A percentile compares a stretch with the other conserved stretches of the same genome.
phyloP scores from a whole-genome alignment of 2,797 vertebrate species.

The Clarias laeviceps region DNA sequence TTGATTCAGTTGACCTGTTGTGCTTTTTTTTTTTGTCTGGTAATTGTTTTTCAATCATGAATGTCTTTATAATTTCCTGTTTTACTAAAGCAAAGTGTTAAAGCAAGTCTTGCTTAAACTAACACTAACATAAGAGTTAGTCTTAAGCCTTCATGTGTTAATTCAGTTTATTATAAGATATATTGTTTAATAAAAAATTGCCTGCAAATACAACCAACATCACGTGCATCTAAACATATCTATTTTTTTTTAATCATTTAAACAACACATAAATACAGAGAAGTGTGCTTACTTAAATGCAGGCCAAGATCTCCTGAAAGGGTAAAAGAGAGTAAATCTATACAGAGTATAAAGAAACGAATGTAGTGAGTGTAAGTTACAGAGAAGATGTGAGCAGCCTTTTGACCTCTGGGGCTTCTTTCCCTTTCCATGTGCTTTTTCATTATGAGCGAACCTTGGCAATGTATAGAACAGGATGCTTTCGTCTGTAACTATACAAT shows the following conservation, averaged over 20 bases:
- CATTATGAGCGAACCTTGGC: neutral
- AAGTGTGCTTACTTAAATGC: no score
- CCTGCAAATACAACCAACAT: no score
- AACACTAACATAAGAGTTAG: no score
- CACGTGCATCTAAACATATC: neutral
- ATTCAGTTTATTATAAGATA: no score
- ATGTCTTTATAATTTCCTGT: no score
- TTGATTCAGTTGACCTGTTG: no score
- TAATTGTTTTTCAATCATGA: no score
- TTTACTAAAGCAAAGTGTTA: no score
- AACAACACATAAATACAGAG: slow-evolving; percentile 4
- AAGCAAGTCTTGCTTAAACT: no score
- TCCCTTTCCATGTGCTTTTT: neutral
- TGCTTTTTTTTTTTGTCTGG: no score
- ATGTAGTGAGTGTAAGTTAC: neutral
- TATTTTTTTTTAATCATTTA: slow-evolving; percentile 18
- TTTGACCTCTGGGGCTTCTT: neutral
- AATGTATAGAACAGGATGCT: neutral
- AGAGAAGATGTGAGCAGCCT: neutral
- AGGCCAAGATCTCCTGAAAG: neutral
- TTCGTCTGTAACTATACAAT: slow-evolving; percentile 13
- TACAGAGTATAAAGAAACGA: slow-evolving; percentile 16
- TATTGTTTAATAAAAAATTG: no score
- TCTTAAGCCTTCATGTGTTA: no score
- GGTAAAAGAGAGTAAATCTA: neutral